These are phyloP conservation scores for Beroe ovata DNA, from an alignment of 37 sponge, comb jelly and placozoan species.

Conservation along the genomic window DNA sequence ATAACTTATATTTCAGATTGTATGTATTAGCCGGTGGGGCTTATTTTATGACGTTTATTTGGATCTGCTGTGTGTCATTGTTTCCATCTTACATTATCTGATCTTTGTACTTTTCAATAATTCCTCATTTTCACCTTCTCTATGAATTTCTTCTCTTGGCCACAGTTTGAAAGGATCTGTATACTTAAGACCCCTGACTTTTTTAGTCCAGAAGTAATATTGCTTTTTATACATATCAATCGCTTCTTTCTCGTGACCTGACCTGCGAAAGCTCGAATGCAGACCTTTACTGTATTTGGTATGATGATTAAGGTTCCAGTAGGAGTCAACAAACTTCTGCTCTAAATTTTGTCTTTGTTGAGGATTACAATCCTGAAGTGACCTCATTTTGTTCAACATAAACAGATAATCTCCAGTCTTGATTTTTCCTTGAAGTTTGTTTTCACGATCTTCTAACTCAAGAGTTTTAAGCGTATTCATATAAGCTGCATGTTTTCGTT, in stretches of 20 bases:
- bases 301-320: constrained; percentile 40
- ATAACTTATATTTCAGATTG: too few relatives aligned
- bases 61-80: too few relatives aligned
- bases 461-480: not conserved
- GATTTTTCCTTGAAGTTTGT: not conserved
- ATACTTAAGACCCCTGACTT: not conserved
- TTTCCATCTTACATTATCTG: not conserved
- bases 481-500: not conserved
- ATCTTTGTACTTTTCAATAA: constrained; percentile 8
- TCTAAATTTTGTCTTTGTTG: not conserved
- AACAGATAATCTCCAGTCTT: not conserved
- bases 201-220: constrained; percentile 37
- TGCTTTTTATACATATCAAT: not conserved
- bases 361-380: not conserved
- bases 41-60: too few relatives aligned
- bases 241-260: not conserved
- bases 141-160: not conserved
- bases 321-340: constrained; percentile 7
- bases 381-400: not conserved
- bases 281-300: not conserved
- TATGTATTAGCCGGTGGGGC: too few relatives aligned
- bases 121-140: constrained; percentile 32
- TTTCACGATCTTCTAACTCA: constrained; percentile 22
- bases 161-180: constrained; percentile 39
- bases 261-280: not conserved